phyloP scores from a whole-genome alignment of 2,888 invertebrate species.

The Drosophila acutilabella region DNA sequence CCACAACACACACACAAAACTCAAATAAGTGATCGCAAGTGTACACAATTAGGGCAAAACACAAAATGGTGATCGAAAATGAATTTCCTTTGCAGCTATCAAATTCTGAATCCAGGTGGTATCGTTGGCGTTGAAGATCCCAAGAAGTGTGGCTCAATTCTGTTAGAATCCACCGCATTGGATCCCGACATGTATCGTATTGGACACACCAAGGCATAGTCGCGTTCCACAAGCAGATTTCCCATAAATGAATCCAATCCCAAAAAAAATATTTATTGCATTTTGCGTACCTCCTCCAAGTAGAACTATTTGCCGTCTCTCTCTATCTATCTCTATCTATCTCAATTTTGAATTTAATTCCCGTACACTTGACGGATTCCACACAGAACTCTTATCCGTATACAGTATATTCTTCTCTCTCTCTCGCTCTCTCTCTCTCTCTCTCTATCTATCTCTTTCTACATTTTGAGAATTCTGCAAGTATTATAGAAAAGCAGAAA shows the following conservation, averaged over 20 bases:
- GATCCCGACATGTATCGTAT: conserved; percentile 97
- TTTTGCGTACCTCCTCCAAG: conserved; percentile 64
- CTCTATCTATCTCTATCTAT: conserved; percentile 22
- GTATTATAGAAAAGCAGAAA: conserved; percentile 43
- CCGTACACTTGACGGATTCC: conserved; percentile 70
- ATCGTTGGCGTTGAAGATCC: conserved; percentile 91
- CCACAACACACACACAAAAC: conserved; percentile 29
- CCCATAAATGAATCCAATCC: conserved; percentile 20
- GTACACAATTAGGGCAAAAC: conserved; percentile 24
- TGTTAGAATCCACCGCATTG: conserved; percentile 91
- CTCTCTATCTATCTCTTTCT: conserved; percentile 24
- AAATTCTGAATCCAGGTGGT: conserved; percentile 97
- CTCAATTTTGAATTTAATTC: conserved; percentile 32
- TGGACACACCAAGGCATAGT: conserved; percentile 97
- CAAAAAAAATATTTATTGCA: conserved; percentile 45
- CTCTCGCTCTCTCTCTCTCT: conserved; percentile 27
- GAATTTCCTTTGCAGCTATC: conserved; percentile 91
- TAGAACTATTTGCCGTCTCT: conserved; percentile 53
- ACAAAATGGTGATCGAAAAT: conserved; percentile 27
- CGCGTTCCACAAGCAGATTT: conserved; percentile 75
- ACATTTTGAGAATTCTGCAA: conserved; percentile 50
- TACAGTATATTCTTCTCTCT: conserved; percentile 35
- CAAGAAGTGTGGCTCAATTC: conserved; percentile 87
- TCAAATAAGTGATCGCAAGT: conserved; percentile 47
- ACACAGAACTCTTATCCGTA: conserved; percentile 67